Conservation (phyloP, 1,140 invertebrate genomes). For the Chelonus insularis region DNA sequence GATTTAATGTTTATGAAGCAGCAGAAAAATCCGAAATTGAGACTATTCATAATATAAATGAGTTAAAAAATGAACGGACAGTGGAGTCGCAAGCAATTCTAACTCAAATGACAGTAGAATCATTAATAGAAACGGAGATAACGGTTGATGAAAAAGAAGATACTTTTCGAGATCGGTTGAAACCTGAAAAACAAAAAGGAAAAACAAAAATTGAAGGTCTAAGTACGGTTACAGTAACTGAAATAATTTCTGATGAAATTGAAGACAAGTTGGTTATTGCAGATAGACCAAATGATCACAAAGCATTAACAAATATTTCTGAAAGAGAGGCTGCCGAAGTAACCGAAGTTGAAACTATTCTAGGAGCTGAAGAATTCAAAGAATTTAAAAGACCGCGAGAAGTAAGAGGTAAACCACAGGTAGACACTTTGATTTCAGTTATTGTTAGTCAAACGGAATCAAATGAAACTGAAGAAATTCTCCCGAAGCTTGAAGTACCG, state of each 20-base stretch:
- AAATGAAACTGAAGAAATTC: constrained; percentile 30
- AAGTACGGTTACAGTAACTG: constrained; percentile 39
- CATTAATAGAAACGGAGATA: constrained; percentile 52
- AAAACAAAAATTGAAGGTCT: constrained; percentile 25
- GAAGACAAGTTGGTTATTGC: constrained; percentile 28
- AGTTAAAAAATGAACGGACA: constrained; percentile 40
- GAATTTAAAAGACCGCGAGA: constrained; percentile 22
- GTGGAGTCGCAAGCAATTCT: constrained; percentile 47
- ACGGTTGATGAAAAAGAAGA: constrained; percentile 47
- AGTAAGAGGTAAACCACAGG: constrained; percentile 33
- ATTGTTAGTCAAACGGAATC: constrained; percentile 34
- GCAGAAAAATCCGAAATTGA: constrained; percentile 46
- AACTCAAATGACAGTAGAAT: constrained; percentile 53
- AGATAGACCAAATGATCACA: constrained; percentile 26
- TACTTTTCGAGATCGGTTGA: constrained; percentile 33
- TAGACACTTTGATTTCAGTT: constrained; percentile 36
- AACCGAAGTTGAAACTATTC: constrained; percentile 38
- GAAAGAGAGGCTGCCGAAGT: constrained; percentile 38
- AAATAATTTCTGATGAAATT: constrained; percentile 38
- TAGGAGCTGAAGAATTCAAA: constrained; percentile 28
- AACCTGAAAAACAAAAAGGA: constrained; percentile 39
- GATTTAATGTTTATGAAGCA: constrained; percentile 48
- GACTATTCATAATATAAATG: constrained; percentile 42
- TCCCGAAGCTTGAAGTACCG: constrained; percentile 29
- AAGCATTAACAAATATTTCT: constrained; percentile 22